Percentiles rank a stretch among this genome's conserved stretches.
phyloP scores from a whole-genome alignment of 2,797 vertebrate genomes.

The Uromys caudimaculatus region DNA sequence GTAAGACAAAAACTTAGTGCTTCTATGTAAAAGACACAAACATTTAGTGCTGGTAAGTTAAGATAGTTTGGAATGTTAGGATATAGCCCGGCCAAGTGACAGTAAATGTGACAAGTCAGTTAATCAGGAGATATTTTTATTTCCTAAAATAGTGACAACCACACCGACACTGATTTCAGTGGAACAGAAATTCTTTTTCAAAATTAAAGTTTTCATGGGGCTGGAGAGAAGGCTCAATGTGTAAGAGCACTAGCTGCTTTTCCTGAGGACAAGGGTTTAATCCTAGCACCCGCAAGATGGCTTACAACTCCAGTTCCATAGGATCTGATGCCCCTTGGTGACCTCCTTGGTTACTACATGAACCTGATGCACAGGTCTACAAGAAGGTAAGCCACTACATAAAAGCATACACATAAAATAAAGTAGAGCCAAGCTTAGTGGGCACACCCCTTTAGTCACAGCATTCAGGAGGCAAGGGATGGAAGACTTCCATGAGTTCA shows the following conservation, averaged over 20 bases:
- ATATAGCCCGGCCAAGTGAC: neutral
- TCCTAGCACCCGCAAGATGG: neutral
- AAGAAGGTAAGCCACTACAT: neutral
- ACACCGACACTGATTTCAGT: neutral
- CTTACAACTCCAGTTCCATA: neutral
- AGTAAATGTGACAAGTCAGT: neutral
- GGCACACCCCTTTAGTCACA: neutral
- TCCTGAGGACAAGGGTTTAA: neutral
- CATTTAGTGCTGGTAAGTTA: neutral
- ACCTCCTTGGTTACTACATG: neutral
- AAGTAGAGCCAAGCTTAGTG: neutral
- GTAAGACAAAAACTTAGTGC: constrained; percentile 8
- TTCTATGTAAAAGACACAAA: constrained; percentile 20
- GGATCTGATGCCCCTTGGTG: neutral
- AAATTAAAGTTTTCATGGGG: neutral
- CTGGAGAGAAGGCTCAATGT: neutral
- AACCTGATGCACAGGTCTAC: neutral
- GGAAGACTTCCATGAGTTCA: neutral
- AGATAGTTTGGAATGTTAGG: neutral
- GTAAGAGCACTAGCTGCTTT: neutral
- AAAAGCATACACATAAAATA: neutral
- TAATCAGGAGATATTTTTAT: constrained; percentile 2
- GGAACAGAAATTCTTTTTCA: constrained; percentile 31
- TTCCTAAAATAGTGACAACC: neutral
- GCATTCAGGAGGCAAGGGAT: neutral